Evolutionary conservation across 2,113 vertebrate genomes (phyloP).

Genomic region (Cariama cristata): DNA sequence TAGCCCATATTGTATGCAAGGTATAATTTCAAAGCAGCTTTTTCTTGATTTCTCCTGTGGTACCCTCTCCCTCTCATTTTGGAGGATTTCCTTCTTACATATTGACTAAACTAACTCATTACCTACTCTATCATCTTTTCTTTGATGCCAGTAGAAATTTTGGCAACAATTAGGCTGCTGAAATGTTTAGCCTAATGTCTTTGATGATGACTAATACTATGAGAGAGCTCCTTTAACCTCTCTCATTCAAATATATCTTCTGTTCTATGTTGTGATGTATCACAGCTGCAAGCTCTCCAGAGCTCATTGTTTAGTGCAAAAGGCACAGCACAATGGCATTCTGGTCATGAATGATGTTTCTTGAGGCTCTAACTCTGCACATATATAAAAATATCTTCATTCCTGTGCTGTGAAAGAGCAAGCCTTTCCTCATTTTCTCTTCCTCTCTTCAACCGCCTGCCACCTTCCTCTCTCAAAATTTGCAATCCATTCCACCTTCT

Average conservation of each 20-base stretch:
- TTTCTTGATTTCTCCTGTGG: background rate
- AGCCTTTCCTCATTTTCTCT: background rate
- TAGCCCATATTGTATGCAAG: background rate
- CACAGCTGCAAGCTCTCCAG: background rate
- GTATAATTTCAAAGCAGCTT: background rate
- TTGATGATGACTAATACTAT: background rate
- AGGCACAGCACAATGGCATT: background rate
- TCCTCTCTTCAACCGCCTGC: background rate
- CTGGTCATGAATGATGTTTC: background rate
- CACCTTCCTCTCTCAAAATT: background rate
- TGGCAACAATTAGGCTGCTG: background rate
- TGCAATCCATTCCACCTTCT: background rate
- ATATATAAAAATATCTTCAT: fast-evolving
- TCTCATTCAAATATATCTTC: background rate
- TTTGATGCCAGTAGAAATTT: background rate
- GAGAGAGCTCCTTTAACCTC: background rate
- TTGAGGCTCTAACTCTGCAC: background rate
- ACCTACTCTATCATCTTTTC: background rate
- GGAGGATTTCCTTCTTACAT: background rate
- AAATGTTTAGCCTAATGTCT: background rate
- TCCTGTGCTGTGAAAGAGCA: background rate
- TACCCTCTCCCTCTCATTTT: background rate
- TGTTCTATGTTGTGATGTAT: background rate
- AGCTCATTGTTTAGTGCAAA: background rate
- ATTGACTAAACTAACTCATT: background rate